These are phyloP conservation scores for Chloropsis cyanopogon DNA, from an alignment of 2,113 vertebrate genomes.

Conservation along the genomic window DNA sequence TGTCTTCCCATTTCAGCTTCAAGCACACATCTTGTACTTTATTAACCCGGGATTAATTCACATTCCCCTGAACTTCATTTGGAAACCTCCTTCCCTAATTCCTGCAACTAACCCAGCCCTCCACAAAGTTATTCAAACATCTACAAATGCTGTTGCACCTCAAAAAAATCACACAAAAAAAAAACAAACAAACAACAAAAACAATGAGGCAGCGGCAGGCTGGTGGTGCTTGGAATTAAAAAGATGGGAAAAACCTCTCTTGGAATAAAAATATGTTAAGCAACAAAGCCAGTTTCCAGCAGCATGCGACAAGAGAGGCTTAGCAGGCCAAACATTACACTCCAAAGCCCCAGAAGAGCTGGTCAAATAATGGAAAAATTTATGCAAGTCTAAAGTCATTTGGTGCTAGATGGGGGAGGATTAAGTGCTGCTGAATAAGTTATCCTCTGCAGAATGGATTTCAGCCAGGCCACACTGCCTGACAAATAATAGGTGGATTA, in stretches of 20 bases:
- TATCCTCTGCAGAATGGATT: background rate
- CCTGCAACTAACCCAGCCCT: background rate
- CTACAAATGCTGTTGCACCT: background rate
- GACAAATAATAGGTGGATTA: background rate
- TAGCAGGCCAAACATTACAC: background rate
- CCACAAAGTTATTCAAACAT: background rate
- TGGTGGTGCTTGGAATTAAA: background rate
- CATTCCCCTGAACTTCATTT: too few relatives aligned
- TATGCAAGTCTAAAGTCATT: background rate
- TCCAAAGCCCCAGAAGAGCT: background rate
- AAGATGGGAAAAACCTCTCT: background rate
- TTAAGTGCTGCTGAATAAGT: constrained; percentile 8
- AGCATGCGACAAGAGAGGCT: background rate
- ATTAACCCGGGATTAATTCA: background rate
- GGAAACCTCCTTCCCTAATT: background rate
- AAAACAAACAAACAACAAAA: background rate
- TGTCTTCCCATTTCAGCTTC: background rate
- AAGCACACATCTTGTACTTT: background rate
- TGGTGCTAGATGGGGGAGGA: constrained; percentile 23
- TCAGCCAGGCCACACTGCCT: background rate
- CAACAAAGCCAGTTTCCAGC: background rate
- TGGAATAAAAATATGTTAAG: background rate
- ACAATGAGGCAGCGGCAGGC: background rate
- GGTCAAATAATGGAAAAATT: constrained; percentile 28
- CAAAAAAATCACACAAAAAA: background rate